A percentile compares a stretch with the other conserved stretches of the same genome.
These are phyloP conservation scores for Drosophila austrosaltans DNA, from an alignment of 2,888 invertebrate genomes.

Conservation along the genomic window DNA sequence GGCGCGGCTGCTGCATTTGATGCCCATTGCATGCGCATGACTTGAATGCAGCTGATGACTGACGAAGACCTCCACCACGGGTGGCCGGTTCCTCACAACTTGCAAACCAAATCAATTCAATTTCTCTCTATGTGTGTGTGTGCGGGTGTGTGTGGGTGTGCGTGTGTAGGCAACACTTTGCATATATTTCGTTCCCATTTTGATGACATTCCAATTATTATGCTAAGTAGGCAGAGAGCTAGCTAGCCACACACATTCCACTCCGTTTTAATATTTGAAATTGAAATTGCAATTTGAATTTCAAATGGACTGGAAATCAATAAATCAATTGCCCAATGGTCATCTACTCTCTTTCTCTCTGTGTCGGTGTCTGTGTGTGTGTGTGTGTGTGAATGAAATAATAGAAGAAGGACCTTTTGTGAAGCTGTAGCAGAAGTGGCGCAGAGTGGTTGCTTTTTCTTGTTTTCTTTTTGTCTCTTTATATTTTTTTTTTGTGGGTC, in stretches of 20 bases:
- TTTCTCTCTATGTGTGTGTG: conserved; percentile 19
- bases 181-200: conserved; percentile 44
- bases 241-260: conserved; percentile 41
- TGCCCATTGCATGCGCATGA: conserved; percentile 59
- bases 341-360: conserved; percentile 6
- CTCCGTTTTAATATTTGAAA: conserved; percentile 39
- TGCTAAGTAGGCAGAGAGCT: conserved; percentile 41
- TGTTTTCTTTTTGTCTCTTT: no score
- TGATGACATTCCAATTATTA: conserved; percentile 44
- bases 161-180: conserved; percentile 55
- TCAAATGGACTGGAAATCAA: conserved; percentile 64
- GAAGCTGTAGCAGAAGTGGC: conserved; percentile 35
- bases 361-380: not conserved
- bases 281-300: conserved; percentile 58
- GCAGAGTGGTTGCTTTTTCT: not conserved
- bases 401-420: not conserved
- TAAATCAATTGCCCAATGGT: conserved; percentile 57
- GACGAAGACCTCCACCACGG: conserved; percentile 13
- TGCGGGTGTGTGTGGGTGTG: not conserved
- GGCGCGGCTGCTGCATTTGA: conserved; percentile 46
- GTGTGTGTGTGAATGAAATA: not conserved
- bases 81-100: not conserved
- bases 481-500: not conserved
- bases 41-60: conserved; percentile 49
- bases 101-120: conserved; percentile 14